A percentile compares a stretch with the other conserved stretches of the same genome.
Evolutionary conservation across 2,113 vertebrate species (phyloP).

Genomic region (Oreotrochilus melanogaster): DNA sequence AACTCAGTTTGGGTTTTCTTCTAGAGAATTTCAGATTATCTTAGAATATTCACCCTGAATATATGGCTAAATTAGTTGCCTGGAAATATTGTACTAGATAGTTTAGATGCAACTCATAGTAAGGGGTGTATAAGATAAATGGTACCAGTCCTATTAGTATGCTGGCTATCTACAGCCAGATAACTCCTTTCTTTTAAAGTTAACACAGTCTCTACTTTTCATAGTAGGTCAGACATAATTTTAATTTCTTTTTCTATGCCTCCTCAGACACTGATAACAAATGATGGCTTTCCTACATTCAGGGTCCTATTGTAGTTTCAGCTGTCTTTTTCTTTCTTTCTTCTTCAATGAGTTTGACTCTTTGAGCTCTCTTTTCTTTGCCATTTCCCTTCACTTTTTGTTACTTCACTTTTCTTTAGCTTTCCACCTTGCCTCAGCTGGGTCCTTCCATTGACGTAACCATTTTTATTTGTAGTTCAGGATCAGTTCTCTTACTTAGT

Average conservation of each 20-base stretch:
- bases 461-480: constrained; percentile 19
- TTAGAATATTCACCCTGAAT: not conserved
- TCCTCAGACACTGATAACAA: not conserved
- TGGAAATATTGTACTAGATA: not conserved
- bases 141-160: not conserved
- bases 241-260: constrained; percentile 25
- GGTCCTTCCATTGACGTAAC: not conserved
- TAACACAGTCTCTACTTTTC: not conserved
- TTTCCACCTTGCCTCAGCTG: constrained; percentile 10
- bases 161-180: not conserved
- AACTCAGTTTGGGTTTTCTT: not conserved
- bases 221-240: not conserved
- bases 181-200: constrained; percentile 23
- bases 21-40: not conserved
- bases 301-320: not conserved
- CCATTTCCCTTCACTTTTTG: not conserved
- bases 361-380: not conserved
- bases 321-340: not conserved
- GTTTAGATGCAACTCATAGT: not conserved
- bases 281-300: not conserved
- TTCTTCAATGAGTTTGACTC: not conserved
- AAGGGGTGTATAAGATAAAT: not conserved
- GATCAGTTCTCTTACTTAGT: constrained; percentile 15
- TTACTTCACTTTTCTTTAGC: constrained; percentile 24
- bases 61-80: not conserved